Conservation (phyloP, 2,113 vertebrate species). For the Myrmecophaga tridactyla region DNA sequence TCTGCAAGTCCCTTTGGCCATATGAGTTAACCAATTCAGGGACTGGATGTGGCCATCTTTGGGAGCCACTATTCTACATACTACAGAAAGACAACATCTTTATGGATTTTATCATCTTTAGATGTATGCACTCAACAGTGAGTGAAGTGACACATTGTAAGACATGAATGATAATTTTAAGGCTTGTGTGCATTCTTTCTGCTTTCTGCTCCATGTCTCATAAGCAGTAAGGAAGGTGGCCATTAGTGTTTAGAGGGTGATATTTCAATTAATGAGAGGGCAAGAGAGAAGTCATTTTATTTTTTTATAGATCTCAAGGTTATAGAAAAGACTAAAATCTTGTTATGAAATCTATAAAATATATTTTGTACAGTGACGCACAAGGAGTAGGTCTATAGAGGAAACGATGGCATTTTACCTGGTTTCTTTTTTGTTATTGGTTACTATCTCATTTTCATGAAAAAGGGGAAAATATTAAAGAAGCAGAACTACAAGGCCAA, state of each 20-base stretch:
- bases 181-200: slow-evolving; percentile 6
- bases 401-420: background rate
- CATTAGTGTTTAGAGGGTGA: background rate
- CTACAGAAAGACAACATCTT: background rate
- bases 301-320: background rate
- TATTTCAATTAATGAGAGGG: slow-evolving; percentile 56
- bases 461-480: background rate
- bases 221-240: background rate
- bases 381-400: background rate
- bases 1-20: background rate
- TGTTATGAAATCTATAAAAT: slow-evolving; percentile 30
- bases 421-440: background rate
- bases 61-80: background rate
- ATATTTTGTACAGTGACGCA: slow-evolving; percentile 5
- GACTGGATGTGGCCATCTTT: background rate
- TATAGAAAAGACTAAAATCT: slow-evolving; percentile 25
- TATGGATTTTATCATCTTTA: background rate
- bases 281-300: slow-evolving; percentile 32
- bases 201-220: slow-evolving; percentile 3
- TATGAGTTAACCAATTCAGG: background rate
- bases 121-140: background rate
- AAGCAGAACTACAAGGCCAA: background rate
- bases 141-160: background rate
- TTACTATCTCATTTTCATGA: background rate
- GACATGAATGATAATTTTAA: slow-evolving; percentile 21